Base-by-base conservation (phyloP, 2,888 invertebrate species). In the Oscheius sp. region DNA sequence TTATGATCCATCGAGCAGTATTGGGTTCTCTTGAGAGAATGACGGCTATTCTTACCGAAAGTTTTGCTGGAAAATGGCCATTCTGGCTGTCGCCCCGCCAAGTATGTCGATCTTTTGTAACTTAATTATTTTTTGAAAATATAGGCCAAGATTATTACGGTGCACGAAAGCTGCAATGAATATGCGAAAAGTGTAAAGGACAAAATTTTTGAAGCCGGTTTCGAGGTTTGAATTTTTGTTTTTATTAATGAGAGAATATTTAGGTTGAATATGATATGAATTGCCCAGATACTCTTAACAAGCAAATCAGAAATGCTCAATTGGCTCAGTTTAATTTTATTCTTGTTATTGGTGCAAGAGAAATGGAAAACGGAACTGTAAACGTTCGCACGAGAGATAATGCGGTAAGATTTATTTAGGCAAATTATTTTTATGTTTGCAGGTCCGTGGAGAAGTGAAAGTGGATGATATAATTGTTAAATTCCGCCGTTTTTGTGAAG, bases 31-130 rank as follows among this genome's bases (percentile, higher is more conserved):
- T 99, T 7, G 99, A 99, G 90, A 92, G 99, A 27, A 96, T 98
- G 95, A 93, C 99, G 76, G 99, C 98, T 0, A 95, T 99, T 87
- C 91, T 99, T 56, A 95, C 95, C 29, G 99, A 99, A 91, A 95
- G 93, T 79, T 99, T 93, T 90, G 98, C 94, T 18, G 99, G 99
- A 80, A 98, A 98, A 91, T 99, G 99, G 98, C 99, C 99, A 9
- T 96, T 99, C 91, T 99, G 99, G 99, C 89, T 99, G 59, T 97
- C 96, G 0, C 99, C 99, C 1, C 91, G 96, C 9, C 99, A 99
- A 90, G 93, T 92, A 0, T 16, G 6, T n/a, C n/a, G n/a, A n/a
- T n/a, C n/a, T n/a, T n/a, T n/a, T n/a, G n/a, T n/a, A n/a, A n/a
- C 49, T 68, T 23, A 9, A 3, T 45, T 12, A 25, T 6, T 18